phyloP scores from a whole-genome alignment of 2,113 vertebrate species.

The Grammomys surdaster region DNA sequence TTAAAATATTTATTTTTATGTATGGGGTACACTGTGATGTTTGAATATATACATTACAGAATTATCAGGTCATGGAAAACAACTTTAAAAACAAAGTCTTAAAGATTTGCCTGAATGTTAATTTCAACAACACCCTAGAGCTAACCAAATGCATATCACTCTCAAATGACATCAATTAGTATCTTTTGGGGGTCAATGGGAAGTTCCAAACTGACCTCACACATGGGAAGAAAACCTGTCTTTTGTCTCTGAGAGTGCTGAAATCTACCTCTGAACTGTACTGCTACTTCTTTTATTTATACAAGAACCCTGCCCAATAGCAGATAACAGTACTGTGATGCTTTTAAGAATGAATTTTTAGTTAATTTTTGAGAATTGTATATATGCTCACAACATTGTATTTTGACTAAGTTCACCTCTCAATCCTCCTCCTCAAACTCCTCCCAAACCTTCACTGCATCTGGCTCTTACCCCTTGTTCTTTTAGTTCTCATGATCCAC shows the following conservation, averaged over 20 bases:
- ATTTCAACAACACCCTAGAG: not conserved
- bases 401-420: not conserved
- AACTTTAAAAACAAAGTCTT: not conserved
- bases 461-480: not conserved
- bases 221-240: not conserved
- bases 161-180: not conserved
- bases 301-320: not conserved
- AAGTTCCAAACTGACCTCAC: not conserved
- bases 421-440: not conserved
- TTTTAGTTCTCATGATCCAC: not conserved
- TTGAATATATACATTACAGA: not conserved
- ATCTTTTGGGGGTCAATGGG: not conserved
- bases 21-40: not conserved
- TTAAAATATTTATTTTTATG: too few species aligned
- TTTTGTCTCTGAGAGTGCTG: not conserved
- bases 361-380: not conserved
- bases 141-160: not conserved
- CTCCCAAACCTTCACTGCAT: not conserved
- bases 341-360: not conserved
- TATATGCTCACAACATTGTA: not conserved
- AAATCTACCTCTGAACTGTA: not conserved
- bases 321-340: not conserved
- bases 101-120: not conserved
- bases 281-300: not conserved
- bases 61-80: not conserved